Base-by-base conservation (phyloP, 2,888 invertebrate species). In the Neoaliturus tenellus region DNA sequence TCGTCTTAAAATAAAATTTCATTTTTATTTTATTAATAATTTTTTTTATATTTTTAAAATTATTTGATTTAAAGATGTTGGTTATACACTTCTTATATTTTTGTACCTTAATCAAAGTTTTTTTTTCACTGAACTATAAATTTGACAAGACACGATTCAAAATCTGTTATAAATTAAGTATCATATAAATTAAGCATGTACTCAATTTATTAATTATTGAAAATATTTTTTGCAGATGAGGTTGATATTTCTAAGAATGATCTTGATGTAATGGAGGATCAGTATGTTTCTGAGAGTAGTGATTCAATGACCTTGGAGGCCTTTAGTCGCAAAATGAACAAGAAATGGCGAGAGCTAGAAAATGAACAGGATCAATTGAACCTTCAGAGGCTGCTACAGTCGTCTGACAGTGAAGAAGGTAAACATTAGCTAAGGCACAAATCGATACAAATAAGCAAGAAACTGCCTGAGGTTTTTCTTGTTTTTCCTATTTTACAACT, bases 301-400 rank as follows among this genome's bases (percentile, higher is more conserved):
- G 73, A 75, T 5, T 75, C 73, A 1, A 75, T 75, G 73, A 28
- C 10, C 12, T 14, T 75, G 35, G 44, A 75, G 48, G 17, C 28
- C 23, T 75, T 75, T 28, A 44, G 73, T 28, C 73, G 39, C 17
- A 75, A 28, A 28, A 41, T 75, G 44, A 25, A 14, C 8, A 44
- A 41, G 25, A 75, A 28, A 44, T 44, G 23, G 44, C 41, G 17
- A 14, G 44, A 75, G 44, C 6, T 44, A 28, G 44, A 75, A 44
- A 44, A 44, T 17, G 44, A 75, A 17, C 73, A 75, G 44, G 73
- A 75, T 10, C 39, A 75, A 17, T n/a, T 75, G 73, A 75, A 75
- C 28, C 48, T 75, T 23, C n/a, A 75, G 48, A 23, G 23, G 17
- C 73, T 75, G 25, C 73, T 75, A 5, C 44, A 44, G 41, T 39